These are phyloP conservation scores for Nebria brevicollis DNA, from an alignment of 2,888 invertebrate genomes.

Conservation along the genomic window DNA sequence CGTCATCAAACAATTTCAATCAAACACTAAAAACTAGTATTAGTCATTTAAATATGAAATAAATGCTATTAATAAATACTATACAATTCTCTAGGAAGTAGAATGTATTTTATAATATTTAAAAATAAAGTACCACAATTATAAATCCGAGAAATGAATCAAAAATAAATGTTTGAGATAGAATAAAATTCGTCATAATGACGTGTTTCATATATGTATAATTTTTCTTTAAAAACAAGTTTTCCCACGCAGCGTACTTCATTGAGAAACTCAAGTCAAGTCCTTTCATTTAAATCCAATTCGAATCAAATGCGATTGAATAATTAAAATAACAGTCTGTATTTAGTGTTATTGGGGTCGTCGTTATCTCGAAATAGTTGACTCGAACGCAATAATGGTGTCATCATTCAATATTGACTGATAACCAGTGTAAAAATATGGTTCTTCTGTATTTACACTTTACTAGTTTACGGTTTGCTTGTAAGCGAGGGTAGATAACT, in stretches of 20 bases:
- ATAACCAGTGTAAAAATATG: constrained; percentile 33
- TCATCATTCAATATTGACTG: constrained; percentile 36
- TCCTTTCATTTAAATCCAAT: not conserved
- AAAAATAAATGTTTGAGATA: too few species aligned
- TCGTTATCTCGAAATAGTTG: constrained; percentile 22
- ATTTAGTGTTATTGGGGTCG: constrained; percentile 38
- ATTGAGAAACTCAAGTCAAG: constrained; percentile 12
- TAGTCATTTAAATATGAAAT: too few species aligned
- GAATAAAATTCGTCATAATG: constrained; percentile 25
- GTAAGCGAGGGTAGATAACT: too few species aligned
- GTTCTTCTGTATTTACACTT: not conserved
- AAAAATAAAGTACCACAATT: not conserved
- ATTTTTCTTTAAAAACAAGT: constrained; percentile 34
- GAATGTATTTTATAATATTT: constrained; percentile 22
- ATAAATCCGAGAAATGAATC: too few species aligned
- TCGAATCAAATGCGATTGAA: constrained; percentile 28
- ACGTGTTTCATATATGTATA: not conserved
- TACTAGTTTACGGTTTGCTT: not conserved
- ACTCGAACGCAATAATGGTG: constrained; percentile 36
- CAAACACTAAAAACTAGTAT: not conserved
- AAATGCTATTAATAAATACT: too few species aligned
- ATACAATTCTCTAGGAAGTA: too few species aligned
- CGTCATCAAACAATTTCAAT: not conserved
- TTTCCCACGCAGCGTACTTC: constrained; percentile 36
- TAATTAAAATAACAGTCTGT: constrained; percentile 2